phyloP scores from a whole-genome alignment of 1,140 invertebrate genomes.

The Procambarus virginalis region DNA sequence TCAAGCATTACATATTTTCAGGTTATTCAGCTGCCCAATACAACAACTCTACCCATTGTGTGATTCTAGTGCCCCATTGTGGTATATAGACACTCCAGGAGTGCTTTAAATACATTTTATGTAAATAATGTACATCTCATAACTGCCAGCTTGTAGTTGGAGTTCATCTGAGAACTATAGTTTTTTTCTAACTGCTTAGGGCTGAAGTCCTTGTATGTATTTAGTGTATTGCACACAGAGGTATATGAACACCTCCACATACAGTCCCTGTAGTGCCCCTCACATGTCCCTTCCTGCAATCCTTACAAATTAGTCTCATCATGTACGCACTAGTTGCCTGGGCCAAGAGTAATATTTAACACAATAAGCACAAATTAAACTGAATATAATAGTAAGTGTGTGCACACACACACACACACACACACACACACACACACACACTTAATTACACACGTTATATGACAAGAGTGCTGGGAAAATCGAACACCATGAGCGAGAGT shows the following conservation, averaged over 20 bases:
- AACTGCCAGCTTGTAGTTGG: slow-evolving; percentile 17
- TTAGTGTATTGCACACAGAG: neutral
- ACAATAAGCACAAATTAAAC: neutral
- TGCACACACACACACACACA: neutral
- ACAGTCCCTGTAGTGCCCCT: neutral
- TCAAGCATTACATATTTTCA: slow-evolving; percentile 17
- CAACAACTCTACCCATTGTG: neutral
- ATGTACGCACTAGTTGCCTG: neutral
- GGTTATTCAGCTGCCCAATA: slow-evolving; percentile 32
- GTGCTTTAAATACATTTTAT: slow-evolving; percentile 6
- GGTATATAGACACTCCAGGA: neutral
- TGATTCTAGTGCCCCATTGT: slow-evolving; percentile 8
- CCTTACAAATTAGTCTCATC: neutral
- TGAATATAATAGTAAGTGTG: neutral
- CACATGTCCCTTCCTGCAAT: neutral
- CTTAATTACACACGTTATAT: too few species aligned
- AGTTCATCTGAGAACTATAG: neutral
- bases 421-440: neutral
- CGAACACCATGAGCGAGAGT: too few species aligned
- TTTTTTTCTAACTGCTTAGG: slow-evolving; percentile 24
- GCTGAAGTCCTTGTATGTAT: neutral
- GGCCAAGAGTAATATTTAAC: neutral
- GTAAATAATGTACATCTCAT: slow-evolving; percentile 16
- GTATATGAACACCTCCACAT: slow-evolving; percentile 1
- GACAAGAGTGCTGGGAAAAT: too few species aligned